Base-by-base conservation (phyloP, 2,797 vertebrate species). In the Semaprochilodus insignis region DNA sequence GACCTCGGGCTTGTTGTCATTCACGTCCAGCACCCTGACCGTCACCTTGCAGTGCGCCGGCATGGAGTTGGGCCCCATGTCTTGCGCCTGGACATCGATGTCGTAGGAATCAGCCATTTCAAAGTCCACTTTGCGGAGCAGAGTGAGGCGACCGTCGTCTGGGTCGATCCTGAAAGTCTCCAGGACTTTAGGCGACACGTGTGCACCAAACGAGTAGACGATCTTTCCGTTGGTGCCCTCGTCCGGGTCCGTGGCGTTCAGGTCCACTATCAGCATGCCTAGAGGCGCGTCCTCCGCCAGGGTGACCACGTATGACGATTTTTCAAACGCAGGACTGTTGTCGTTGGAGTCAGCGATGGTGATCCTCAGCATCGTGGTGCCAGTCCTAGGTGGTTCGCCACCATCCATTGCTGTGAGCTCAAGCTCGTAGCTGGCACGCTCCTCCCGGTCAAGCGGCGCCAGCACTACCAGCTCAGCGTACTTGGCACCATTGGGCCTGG, bases 31-130 rank as follows among this genome's bases (percentile, higher is more conserved):
- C 80, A 99, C 90, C 87, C 97, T 97, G 75, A 99, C 96, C 85
- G 97, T 94, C 90, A 99, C 98, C 92, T 98, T 99, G 92, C 98
- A 99, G 84, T 98, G 97, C 23, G 97, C 97, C 0, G 98, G 98
- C 92, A 99, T 99, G 1, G 97, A 98, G 93, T 99, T 99, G 0
- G 98, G 98, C 82, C 98, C 98, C 95, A 98, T 89, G 87, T 99
- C 98, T 87, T 99, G 98, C 36, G 97, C 98, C 82, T 99, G 98
- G 1, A 97, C 96, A 1, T 99, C 97, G 11, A 99, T 97, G 89
- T 99, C 97, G 2, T 97, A 99, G 0, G 97, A 98, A 84, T 95
- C 96, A 1, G 93, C 92, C 0, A 91, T 88, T 86, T 99, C 98
- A 2, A 97, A 98, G 94, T 99, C 97, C 91, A 99, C 94, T 17